These are phyloP conservation scores for Resseliella maxima DNA, from an alignment of 2,888 invertebrate species.

Conservation along the genomic window DNA sequence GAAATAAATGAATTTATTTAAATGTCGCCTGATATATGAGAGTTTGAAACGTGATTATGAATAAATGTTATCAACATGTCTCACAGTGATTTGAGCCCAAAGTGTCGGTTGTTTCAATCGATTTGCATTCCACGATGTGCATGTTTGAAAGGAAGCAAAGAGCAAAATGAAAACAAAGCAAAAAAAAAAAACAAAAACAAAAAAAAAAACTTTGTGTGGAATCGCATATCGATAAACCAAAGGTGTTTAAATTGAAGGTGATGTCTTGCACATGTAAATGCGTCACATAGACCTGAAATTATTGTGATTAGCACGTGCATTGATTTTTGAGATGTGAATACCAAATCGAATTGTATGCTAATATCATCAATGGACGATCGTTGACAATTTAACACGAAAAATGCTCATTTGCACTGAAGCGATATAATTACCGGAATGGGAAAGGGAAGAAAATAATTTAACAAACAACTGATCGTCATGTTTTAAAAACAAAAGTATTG, in stretches of 20 bases:
- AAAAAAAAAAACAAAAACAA: not conserved
- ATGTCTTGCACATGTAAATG: constrained; percentile 42
- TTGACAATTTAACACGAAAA: not conserved
- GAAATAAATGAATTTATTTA: too few relatives aligned
- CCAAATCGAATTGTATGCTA: constrained; percentile 17
- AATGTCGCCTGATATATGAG: too few relatives aligned
- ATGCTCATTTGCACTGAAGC: not conserved
- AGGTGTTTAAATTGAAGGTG: not conserved
- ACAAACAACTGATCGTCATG: not conserved
- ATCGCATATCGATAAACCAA: not conserved
- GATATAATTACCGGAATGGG: constrained; percentile 20
- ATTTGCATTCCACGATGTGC: constrained; percentile 16
- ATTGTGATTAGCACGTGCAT: constrained; percentile 39
- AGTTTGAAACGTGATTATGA: constrained; percentile 3
- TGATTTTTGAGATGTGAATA: constrained; percentile 13
- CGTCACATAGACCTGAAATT: constrained; percentile 24
- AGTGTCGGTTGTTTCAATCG: not conserved
- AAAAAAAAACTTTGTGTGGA: not conserved
- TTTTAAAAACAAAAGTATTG: constrained; percentile 3
- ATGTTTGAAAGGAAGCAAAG: not conserved
- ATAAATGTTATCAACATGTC: not conserved
- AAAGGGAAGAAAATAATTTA: not conserved
- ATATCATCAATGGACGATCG: not conserved
- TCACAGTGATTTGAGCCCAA: too few relatives aligned
- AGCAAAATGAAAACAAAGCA: not conserved